A percentile compares a stretch with the other conserved stretches of the same genome.
Evolutionary conservation across 2,113 vertebrate species (phyloP).

Genomic region (Motacilla alba): DNA sequence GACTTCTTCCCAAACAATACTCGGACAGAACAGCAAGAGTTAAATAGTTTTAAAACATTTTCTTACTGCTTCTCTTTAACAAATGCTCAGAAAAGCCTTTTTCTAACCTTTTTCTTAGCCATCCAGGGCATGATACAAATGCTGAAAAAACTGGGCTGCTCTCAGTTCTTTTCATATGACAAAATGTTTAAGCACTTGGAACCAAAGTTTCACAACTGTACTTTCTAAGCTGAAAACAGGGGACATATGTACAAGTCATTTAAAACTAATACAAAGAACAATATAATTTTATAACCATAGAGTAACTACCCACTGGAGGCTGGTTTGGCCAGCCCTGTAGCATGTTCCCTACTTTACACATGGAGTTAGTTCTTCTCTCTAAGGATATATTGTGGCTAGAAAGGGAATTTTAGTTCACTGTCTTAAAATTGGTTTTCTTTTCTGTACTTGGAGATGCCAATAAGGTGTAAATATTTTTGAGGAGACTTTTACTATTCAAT

Average conservation of each 20-base stretch:
- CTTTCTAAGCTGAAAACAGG: slow-evolving; percentile 17
- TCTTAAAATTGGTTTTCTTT: not conserved
- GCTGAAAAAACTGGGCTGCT: not conserved
- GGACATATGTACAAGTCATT: not conserved
- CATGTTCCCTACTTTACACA: not conserved
- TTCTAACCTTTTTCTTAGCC: not conserved
- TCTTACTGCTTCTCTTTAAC: not conserved
- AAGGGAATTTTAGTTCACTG: not conserved
- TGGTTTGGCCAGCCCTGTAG: not conserved
- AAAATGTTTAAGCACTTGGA: not conserved
- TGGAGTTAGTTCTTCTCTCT: not conserved
- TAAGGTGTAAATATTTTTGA: not conserved
- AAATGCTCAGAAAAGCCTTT: not conserved
- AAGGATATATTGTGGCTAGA: not conserved
- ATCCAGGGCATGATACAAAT: not conserved
- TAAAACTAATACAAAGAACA: not conserved
- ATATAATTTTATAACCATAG: not conserved
- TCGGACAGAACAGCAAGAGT: not conserved
- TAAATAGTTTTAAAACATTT: not conserved
- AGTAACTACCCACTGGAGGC: not conserved
- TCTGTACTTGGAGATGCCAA: not conserved
- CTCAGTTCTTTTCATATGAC: not conserved
- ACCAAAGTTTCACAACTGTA: not conserved
- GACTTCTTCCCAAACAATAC: not conserved
- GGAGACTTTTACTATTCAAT: not conserved